Percentiles rank a stretch among this genome's conserved stretches.
These are phyloP conservation scores for Syndactyla subalaris DNA, from an alignment of 2,797 vertebrate species.

Conservation along the genomic window DNA sequence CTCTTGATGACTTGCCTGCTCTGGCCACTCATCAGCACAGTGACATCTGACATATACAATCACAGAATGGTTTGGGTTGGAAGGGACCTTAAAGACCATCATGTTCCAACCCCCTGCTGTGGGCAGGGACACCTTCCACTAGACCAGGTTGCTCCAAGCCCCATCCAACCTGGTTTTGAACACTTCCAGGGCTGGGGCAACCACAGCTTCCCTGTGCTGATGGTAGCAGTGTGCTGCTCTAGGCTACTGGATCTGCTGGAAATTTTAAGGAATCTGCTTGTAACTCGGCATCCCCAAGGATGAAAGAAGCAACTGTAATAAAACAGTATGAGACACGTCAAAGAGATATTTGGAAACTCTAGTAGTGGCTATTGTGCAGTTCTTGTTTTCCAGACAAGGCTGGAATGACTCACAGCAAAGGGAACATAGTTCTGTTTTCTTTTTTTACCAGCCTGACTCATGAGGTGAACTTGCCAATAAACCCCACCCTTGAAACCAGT, in stretches of 20 bases:
- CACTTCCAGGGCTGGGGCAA: not conserved
- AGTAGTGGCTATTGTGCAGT: not conserved
- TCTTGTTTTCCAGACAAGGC: not conserved
- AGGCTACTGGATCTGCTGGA: not conserved
- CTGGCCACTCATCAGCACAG: not conserved
- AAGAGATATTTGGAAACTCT: not conserved
- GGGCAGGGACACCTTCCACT: not conserved
- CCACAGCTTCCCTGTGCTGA: not conserved
- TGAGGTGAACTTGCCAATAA: not conserved
- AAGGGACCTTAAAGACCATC: not conserved
- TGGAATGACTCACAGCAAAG: slow-evolving; percentile 2
- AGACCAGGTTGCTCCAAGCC: not conserved
- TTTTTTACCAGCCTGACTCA: slow-evolving; percentile 49
- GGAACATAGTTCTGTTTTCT: not conserved
- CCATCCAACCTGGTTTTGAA: fast-evolving
- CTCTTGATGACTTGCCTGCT: not conserved
- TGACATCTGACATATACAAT: not conserved
- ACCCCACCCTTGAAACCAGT: not conserved
- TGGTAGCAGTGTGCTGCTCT: not conserved
- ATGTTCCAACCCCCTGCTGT: not conserved
- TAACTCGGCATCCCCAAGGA: not conserved
- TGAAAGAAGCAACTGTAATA: not conserved
- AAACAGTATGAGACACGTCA: not conserved
- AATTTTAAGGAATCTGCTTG: not conserved
- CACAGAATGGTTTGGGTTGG: not conserved